Percentiles rank a stretch among this genome's conserved stretches.
These are phyloP conservation scores for Corythornis leucogaster DNA, from an alignment of 2,797 vertebrate species.

Conservation along the genomic window DNA sequence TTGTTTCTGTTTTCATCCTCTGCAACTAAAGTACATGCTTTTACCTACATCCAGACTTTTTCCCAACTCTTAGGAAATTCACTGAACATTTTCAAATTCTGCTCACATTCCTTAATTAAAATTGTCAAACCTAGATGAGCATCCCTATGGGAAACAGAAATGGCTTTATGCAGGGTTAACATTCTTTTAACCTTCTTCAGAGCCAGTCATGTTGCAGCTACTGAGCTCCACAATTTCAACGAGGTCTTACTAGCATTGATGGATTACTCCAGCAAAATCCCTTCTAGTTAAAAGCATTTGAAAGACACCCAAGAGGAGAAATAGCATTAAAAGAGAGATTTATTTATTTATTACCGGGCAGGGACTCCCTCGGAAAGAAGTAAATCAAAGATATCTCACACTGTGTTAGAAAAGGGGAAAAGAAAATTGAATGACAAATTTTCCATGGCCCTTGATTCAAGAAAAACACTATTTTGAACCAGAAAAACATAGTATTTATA, in stretches of 20 bases:
- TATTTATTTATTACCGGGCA: slow-evolving; percentile 7
- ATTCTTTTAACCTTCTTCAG: background rate
- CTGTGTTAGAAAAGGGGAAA: background rate
- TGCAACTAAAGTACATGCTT: background rate
- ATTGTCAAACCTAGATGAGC: background rate
- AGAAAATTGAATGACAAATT: background rate
- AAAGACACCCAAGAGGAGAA: slow-evolving; percentile 48
- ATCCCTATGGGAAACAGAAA: background rate
- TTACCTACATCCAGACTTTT: background rate
- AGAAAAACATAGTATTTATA: background rate
- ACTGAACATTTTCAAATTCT: slow-evolving; percentile 9
- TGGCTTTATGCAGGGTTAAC: background rate
- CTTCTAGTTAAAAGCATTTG: slow-evolving; percentile 25
- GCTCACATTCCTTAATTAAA: slow-evolving; percentile 34
- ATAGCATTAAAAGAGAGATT: slow-evolving; percentile 4
- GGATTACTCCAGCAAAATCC: slow-evolving; percentile 15
- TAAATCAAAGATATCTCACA: slow-evolving; percentile 9
- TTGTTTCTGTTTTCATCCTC: background rate
- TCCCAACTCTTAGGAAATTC: background rate
- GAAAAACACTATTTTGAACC: background rate
- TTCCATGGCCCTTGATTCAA: background rate
- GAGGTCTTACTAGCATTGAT: background rate
- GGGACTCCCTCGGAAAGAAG: background rate
- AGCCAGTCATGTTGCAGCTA: background rate
- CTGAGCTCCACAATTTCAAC: background rate